phyloP scores from a whole-genome alignment of 2,888 invertebrate genomes.

The Rugalucina vietnamica region DNA sequence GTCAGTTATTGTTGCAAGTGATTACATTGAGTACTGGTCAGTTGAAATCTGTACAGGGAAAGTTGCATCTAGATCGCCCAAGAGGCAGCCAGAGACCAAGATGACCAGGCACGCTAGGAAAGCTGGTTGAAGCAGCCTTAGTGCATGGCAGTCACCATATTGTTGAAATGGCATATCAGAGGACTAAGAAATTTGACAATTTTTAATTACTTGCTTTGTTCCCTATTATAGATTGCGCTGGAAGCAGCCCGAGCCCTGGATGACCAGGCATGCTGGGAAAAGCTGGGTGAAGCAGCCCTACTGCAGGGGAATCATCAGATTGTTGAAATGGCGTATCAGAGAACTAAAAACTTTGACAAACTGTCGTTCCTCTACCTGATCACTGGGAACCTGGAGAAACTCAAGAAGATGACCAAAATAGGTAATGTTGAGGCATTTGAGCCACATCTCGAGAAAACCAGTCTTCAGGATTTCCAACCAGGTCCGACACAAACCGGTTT shows the following conservation, averaged over 20 bases:
- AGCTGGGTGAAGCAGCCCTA: slow-evolving; percentile 96
- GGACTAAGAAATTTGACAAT: no score
- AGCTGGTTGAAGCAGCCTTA: slow-evolving; percentile 95
- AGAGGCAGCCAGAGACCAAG: slow-evolving; percentile 97
- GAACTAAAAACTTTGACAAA: slow-evolving; percentile 99
- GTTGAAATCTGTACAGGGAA: no score
- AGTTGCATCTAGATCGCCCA: slow-evolving; percentile 87
- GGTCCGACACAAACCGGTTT: no score
- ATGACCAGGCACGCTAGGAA: slow-evolving; percentile 98
- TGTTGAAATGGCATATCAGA: no score
- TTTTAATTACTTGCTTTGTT: not conserved
- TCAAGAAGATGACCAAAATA: slow-evolving; percentile 99
- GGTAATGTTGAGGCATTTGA: no score
- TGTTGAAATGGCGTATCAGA: slow-evolving; percentile 99
- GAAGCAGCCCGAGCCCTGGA: slow-evolving; percentile 98
- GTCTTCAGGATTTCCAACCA: no score
- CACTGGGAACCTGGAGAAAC: slow-evolving; percentile 98
- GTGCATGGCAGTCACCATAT: slow-evolving; percentile 89
- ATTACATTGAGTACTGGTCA: no score
- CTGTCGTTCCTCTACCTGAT: slow-evolving; percentile 98
- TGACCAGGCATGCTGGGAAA: slow-evolving; percentile 97
- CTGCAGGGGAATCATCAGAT: slow-evolving; percentile 90
- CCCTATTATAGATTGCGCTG: slow-evolving; percentile 87
- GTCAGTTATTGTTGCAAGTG: no score
- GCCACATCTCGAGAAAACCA: no score